Conservation (phyloP, 2,113 vertebrate species). For the Crotalus helleri region DNA sequence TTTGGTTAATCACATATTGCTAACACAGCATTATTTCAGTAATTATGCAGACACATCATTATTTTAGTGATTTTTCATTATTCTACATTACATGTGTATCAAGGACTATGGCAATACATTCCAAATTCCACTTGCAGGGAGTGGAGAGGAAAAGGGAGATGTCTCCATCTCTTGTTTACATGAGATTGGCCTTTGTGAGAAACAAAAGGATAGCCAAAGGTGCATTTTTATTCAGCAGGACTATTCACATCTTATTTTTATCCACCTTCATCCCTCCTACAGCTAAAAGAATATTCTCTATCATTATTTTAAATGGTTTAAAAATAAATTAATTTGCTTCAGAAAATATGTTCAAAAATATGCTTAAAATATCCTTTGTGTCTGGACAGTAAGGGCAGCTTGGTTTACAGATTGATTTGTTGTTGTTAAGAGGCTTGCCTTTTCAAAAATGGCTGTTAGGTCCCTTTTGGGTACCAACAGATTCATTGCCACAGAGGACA, state of each 20-base stretch:
- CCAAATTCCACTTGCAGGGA: not conserved
- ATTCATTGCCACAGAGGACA: not conserved
- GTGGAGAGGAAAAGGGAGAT: not conserved
- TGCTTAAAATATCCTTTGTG: not conserved
- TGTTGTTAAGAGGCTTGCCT: not conserved
- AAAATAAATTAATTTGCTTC: not conserved
- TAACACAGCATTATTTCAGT: too few species aligned
- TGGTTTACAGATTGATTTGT: not conserved
- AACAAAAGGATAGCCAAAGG: not conserved
- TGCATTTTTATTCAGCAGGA: not conserved
- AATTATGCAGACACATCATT: too few species aligned
- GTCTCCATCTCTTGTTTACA: not conserved
- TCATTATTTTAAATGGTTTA: not conserved
- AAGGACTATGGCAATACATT: not conserved
- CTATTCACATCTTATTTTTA: not conserved
- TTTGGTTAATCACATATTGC: too few species aligned
- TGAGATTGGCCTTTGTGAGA: not conserved
- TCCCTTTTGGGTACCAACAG: not conserved
- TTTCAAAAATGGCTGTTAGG: not conserved
- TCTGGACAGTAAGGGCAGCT: not conserved
- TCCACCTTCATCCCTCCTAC: not conserved
- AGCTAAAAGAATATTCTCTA: not conserved
- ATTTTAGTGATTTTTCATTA: too few species aligned
- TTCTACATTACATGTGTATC: not conserved
- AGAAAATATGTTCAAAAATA: not conserved